Conservation (phyloP, 2,888 invertebrate species). For the Tetramorium bicarinatum region DNA sequence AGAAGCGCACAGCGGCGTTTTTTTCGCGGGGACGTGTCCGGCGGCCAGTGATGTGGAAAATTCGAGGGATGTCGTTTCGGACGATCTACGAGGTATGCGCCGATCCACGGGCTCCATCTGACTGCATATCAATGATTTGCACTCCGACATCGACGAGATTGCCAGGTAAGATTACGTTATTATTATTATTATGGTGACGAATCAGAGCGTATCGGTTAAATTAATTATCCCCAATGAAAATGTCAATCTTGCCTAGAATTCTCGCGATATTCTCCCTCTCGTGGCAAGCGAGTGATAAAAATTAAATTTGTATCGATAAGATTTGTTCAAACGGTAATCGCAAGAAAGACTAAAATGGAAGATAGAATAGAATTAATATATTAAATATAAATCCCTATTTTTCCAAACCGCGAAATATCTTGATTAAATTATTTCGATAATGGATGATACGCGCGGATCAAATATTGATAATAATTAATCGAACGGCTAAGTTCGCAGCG, state of each 20-base stretch:
- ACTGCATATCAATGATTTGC: not conserved
- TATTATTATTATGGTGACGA: not conserved
- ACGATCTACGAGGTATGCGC: conserved; percentile 17
- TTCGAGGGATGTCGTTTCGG: conserved; percentile 27
- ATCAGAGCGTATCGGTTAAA: not conserved
- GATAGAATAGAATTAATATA: not conserved
- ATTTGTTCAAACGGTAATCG: not conserved
- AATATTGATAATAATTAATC: conserved; percentile 46
- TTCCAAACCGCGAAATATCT: not conserved
- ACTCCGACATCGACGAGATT: not conserved
- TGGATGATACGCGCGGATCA: not conserved
- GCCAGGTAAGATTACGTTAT: conserved; percentile 22
- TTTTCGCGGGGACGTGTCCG: conserved; percentile 36
- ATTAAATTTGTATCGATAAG: not conserved
- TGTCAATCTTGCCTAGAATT: not conserved
- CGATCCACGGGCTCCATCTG: not conserved
- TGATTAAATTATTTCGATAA: conserved; percentile 16
- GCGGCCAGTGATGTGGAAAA: conserved; percentile 27
- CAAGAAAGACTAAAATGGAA: not conserved
- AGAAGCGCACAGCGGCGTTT: conserved; percentile 35
- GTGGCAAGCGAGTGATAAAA: not conserved
- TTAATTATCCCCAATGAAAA: not conserved
- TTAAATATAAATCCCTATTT: not conserved
- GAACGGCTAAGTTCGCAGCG: not conserved
- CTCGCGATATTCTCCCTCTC: not conserved